These are phyloP conservation scores for Chydorus sphaericus DNA, from an alignment of 2,888 invertebrate species.

Conservation along the genomic window DNA sequence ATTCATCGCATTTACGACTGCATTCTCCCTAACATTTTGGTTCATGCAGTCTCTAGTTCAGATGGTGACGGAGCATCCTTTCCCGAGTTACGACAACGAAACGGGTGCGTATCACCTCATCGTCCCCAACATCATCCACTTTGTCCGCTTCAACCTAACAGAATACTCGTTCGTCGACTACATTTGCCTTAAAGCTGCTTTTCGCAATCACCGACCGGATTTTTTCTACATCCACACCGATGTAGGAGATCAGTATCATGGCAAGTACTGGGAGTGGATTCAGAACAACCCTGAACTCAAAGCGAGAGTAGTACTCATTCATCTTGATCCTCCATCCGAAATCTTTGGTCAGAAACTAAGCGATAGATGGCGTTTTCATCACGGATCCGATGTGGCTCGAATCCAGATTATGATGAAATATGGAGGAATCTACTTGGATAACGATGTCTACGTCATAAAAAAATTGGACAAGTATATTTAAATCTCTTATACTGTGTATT, in stretches of 20 bases:
- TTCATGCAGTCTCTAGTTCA: too few relatives aligned
- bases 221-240: conserved; percentile 13
- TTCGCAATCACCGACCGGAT: conserved; percentile 14
- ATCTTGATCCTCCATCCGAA: conserved; percentile 3
- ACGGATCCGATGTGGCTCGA: conserved; percentile 17
- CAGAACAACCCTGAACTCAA: neutral
- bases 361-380: conserved; percentile 19
- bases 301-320: neutral
- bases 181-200: conserved; percentile 21
- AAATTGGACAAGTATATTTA: too few relatives aligned
- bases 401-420: conserved; percentile 23
- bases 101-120: conserved; percentile 19
- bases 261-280: conserved; percentile 21
- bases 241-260: conserved; percentile 15
- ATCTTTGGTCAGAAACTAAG: conserved; percentile 19
- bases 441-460: conserved; percentile 25
- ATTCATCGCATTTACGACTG: too few relatives aligned
- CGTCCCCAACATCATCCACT: conserved; percentile 14
- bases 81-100: too few relatives aligned
- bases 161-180: conserved; percentile 20
- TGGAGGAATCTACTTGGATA: conserved; percentile 27
- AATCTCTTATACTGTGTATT: too few relatives aligned
- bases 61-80: too few relatives aligned
- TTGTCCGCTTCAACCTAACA: conserved; percentile 17
- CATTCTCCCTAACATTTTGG: too few relatives aligned